These are phyloP conservation scores for Rhogogaster chlorosoma DNA, from an alignment of 2,888 invertebrate species.

Conservation along the genomic window DNA sequence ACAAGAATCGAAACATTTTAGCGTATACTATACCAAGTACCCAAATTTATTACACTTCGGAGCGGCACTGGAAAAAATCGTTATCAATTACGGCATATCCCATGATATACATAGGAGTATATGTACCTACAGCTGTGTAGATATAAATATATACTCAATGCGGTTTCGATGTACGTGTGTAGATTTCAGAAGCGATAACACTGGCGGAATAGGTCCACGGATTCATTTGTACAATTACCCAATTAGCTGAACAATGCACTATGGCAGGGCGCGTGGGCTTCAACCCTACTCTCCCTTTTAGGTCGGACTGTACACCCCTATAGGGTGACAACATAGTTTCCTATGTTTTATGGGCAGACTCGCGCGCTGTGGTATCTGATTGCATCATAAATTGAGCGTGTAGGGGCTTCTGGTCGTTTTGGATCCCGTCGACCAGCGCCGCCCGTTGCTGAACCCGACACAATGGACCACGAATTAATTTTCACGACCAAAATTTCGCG, in stretches of 20 bases:
- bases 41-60: neutral
- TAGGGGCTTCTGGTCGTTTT: constrained; percentile 43
- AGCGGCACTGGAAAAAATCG: neutral
- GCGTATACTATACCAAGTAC: neutral
- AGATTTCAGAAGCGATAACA: constrained; percentile 26
- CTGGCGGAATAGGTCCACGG: constrained; percentile 23
- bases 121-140: neutral
- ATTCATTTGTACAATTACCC: constrained; percentile 45
- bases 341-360: constrained; percentile 74
- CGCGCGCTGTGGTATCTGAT: constrained; percentile 73
- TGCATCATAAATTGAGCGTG: constrained; percentile 73
- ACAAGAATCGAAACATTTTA: neutral
- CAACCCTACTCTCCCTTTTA: constrained; percentile 56
- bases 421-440: constrained; percentile 26
- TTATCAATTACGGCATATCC: neutral
- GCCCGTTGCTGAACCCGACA: constrained; percentile 34
- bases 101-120: neutral
- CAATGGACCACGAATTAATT: constrained; percentile 48
- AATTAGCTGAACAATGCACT: constrained; percentile 42
- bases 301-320: constrained; percentile 63
- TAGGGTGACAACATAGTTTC: constrained; percentile 72
- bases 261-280: neutral
- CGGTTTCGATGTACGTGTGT: neutral
- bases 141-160: neutral
- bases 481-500: constrained; percentile 33